A percentile compares a stretch with the other conserved stretches of the same genome.
phyloP scores from a whole-genome alignment of 2,888 invertebrate species.

The Acrobeloides nanus region DNA sequence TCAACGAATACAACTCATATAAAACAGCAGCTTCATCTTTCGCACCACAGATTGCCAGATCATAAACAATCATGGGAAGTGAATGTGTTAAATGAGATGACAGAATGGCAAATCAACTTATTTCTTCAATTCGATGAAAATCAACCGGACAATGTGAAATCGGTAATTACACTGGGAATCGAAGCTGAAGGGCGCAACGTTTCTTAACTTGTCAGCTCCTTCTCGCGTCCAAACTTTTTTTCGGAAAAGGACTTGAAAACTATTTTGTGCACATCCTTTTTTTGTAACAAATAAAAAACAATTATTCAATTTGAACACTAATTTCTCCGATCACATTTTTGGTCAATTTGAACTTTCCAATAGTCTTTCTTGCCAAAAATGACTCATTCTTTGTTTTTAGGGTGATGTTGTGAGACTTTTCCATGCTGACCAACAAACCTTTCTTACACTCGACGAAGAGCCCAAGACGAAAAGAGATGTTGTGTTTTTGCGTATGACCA shows the following conservation, averaged over 20 bases:
- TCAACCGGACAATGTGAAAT: constrained; percentile 89
- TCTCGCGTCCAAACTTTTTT: no score
- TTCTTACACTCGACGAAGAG: constrained; percentile 91
- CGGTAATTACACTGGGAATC: no score
- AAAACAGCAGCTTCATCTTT: constrained; percentile 44
- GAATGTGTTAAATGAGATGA: constrained; percentile 51
- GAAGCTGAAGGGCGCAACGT: no score
- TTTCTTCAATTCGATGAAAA: constrained; percentile 96
- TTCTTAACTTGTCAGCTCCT: no score
- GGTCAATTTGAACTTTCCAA: no score
- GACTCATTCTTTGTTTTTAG: constrained; percentile 43
- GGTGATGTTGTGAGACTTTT: constrained; percentile 71
- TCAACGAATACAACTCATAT: constrained; percentile 22
- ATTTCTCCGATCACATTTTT: no score
- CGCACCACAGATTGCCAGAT: constrained; percentile 32
- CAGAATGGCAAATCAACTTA: constrained; percentile 83
- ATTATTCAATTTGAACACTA: no score
- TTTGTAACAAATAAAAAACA: no score
- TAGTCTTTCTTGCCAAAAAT: no score
- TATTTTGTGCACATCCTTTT: no score
- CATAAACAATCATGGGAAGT: constrained; percentile 44
- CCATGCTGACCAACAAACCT: constrained; percentile 82
- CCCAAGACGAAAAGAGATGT: constrained; percentile 59
- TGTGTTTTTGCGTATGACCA: constrained; percentile 75
- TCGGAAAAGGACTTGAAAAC: no score